Evolutionary conservation across 2,797 vertebrate species (phyloP).

Genomic region (Cynodonichthys magdalenae): DNA sequence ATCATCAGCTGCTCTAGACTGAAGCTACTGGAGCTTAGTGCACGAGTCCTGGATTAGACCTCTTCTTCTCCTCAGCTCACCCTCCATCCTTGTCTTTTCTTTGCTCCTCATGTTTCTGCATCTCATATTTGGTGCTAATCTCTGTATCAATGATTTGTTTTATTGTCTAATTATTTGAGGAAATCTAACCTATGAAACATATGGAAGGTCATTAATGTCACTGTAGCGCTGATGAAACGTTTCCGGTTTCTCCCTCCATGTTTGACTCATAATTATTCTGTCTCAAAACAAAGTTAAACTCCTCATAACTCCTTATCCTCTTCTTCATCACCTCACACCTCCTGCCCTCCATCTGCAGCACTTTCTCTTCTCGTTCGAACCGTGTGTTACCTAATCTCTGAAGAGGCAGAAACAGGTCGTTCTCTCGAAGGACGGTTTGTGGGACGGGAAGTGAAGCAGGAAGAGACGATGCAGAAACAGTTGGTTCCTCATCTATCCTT

Average conservation of each 20-base stretch:
- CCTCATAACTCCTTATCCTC: conserved; percentile 26
- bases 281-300: conserved; percentile 35
- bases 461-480: conserved; percentile 5
- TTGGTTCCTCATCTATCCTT: background rate
- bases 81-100: conserved; percentile 4
- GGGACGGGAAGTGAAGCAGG: conserved; percentile 39
- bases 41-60: conserved; percentile 46
- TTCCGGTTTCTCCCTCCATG: background rate
- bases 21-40: conserved; percentile 55
- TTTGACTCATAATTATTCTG: conserved; percentile 31
- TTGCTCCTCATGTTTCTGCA: background rate
- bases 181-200: background rate
- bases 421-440: conserved; percentile 9
- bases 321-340: conserved; percentile 6
- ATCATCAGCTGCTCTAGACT: conserved; percentile 53
- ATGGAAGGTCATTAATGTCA: background rate
- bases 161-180: conserved; percentile 1
- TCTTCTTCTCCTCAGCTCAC: conserved; percentile 16
- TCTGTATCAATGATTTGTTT: background rate
- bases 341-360: conserved; percentile 37
- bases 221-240: background rate
- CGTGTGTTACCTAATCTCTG: conserved; percentile 19
- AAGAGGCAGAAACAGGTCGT: conserved; percentile 54
- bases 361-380: conserved; percentile 22
- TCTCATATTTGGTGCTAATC: conserved; percentile 1